Conservation (phyloP, 1,140 invertebrate species). For the Asbolus verrucosus region DNA sequence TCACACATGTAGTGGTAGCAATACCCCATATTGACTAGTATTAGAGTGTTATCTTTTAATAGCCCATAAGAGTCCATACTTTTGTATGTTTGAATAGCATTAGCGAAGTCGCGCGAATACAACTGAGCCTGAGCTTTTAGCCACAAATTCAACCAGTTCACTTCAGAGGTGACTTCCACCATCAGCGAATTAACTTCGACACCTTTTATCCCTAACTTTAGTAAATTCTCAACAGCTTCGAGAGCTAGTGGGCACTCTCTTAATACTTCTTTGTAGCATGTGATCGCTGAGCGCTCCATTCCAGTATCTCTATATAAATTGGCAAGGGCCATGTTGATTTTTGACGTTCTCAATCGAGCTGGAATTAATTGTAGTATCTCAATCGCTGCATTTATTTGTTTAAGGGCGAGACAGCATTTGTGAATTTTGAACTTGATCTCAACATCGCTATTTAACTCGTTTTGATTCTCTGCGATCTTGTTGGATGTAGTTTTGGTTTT, state of each 20-base stretch:
- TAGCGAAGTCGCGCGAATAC: conserved; percentile 73
- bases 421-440: conserved; percentile 85
- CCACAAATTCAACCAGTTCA: conserved; percentile 75
- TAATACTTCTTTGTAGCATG: conserved; percentile 83
- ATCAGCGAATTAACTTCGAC: conserved; percentile 78
- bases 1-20: conserved; percentile 74
- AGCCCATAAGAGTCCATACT: conserved; percentile 72
- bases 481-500: conserved; percentile 69
- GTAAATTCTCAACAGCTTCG: conserved; percentile 78
- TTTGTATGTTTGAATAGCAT: conserved; percentile 73
- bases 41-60: conserved; percentile 75
- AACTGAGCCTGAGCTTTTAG: conserved; percentile 77
- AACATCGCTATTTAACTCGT: conserved; percentile 70
- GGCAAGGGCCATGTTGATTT: conserved; percentile 79
- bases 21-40: conserved; percentile 75
- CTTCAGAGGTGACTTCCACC: conserved; percentile 69
- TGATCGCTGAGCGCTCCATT: conserved; percentile 80
- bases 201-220: conserved; percentile 78
- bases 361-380: conserved; percentile 79
- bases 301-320: conserved; percentile 80
- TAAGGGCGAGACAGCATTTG: conserved; percentile 76
- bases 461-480: conserved; percentile 54
- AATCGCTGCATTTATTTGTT: conserved; percentile 74
- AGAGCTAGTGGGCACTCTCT: conserved; percentile 75
- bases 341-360: conserved; percentile 67